Conservation (phyloP, 2,797 vertebrate species). For the Carduelis carduelis region DNA sequence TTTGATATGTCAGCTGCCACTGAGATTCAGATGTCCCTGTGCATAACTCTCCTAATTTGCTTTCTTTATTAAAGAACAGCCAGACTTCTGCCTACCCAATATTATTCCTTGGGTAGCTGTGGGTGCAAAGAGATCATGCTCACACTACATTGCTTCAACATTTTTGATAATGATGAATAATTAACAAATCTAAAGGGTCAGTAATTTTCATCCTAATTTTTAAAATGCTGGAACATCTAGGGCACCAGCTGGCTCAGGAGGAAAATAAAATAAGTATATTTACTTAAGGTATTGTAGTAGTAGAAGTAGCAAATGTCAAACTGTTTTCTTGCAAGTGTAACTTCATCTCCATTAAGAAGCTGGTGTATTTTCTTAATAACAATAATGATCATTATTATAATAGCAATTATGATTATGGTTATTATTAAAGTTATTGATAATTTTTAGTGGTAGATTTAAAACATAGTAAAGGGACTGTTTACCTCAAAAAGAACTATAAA, state of each 20-base stretch:
- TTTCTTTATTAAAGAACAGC: conserved; percentile 54
- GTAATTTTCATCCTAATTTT: background rate
- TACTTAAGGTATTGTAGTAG: background rate
- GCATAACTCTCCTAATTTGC: conserved; percentile 45
- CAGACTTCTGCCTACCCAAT: conserved; percentile 15
- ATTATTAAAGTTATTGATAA: background rate
- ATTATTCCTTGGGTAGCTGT: background rate
- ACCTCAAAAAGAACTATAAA: background rate
- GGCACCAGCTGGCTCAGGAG: background rate
- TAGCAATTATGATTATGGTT: accelerated
- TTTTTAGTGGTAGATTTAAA: background rate
- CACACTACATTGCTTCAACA: background rate
- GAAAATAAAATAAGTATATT: background rate
- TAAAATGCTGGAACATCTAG: background rate
- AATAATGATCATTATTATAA: accelerated
- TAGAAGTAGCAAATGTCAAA: background rate
- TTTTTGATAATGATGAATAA: background rate
- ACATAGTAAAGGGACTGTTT: background rate
- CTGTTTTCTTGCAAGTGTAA: background rate
- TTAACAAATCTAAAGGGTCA: background rate
- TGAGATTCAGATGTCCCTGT: conserved; percentile 40
- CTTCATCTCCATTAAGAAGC: background rate
- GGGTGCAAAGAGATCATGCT: background rate
- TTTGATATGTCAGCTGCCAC: conserved; percentile 48
- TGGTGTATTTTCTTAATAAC: background rate